Evolutionary conservation across 2,888 invertebrate genomes (phyloP), one percentile per base, ranked within the genome.

Genomic region (Agriopis aurantiaria): DNA sequence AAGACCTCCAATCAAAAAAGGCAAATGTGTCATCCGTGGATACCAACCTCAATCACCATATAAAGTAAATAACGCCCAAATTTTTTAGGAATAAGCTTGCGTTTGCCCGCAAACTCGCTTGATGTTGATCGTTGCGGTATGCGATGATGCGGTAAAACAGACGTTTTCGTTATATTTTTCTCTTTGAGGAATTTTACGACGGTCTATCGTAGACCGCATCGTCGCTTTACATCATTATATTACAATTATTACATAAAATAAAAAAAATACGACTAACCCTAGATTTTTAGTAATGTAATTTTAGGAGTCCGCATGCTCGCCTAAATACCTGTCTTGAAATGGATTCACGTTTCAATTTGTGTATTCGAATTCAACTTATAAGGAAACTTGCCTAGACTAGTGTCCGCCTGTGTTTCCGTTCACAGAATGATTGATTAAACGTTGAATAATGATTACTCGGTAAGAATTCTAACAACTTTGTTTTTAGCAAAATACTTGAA

Each of bases 381-480:
- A 65, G 74, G 76, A 68, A 74, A 73, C 72, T 56, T 62, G 76
- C 46, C 63, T 56, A 71, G 69, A 71, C 68, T 68, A 65, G 48
- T 17, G 65, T 69, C 72, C 62, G 66, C 71, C 73, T 71, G 72
- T 72, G 69, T 73, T 75, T 75, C 71, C 75, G 67, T 71, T 75
- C 68, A 55, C 51, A 43, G 71, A 75, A 65, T 62, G 65, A 63
- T 60, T 55, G 17, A 65, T 48, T 65, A 57, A 14, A 12, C 7
- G 8, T 14, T 53, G 17, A 23, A 48, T 58, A 45, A 17, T 52
- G 52, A 11, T 55, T 56, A 12, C 17, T 23, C 17, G 17, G 17
- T 23, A 23, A 23, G 17, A 23, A 23, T 23, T 3, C 3, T 3
- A 33, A 33, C 33, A 33, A 33, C 33, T 33, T 33, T 33, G 33